Base-by-base conservation (phyloP, 2,888 invertebrate genomes). In the Salticus scenicus region DNA sequence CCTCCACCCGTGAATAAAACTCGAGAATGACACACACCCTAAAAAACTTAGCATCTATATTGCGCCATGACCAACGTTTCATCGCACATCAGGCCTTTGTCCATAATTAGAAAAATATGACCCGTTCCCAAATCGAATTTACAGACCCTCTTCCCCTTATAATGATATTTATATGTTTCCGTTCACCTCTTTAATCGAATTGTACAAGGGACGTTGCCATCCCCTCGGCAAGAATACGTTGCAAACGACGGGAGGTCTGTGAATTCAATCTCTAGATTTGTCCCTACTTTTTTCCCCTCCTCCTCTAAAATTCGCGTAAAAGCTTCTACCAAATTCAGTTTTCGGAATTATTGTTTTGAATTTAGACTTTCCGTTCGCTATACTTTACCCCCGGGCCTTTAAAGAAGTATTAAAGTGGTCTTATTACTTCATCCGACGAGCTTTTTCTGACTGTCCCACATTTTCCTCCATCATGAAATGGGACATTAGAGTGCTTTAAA, bases 141-240 rank as follows among this genome's bases (percentile, higher is more conserved):
- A 77, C 83, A 47, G 57, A 28, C 37, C 64, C 47, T 72, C 77
- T 75, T 71, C 69, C 83, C 77, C 33, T 41, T 42, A 41, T 84
- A 84, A 84, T 84, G 83, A 84, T 84, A 84, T 84, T 84, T 84
- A 84, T 83, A 84, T 84, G 83, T 84, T 84, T 77, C 83, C 83
- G 77, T 84, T 84, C 83, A 77, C 77, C 71, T 83, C 77, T 69
- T 69, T 84, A 84, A 84, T 84, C 77, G 77, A 84, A 84, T 84
- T 84, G 83, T 57, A 64, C 51, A 17, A n/a, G 41, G 77, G 67
- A 57, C 30, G 69, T 37, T 20, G 57, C 67, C 33, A 71, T 76
- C 71, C 80, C 71, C 63, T 33, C 24, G 24, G 17, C 28, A 17
- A 17, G 66, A 77, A 73, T 66, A 41, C 66, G 37, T 10, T 37